Evolutionary conservation across 1,140 invertebrate genomes (phyloP), one percentile per base, ranked within the genome.

Genomic region (Cydia amplana): DNA sequence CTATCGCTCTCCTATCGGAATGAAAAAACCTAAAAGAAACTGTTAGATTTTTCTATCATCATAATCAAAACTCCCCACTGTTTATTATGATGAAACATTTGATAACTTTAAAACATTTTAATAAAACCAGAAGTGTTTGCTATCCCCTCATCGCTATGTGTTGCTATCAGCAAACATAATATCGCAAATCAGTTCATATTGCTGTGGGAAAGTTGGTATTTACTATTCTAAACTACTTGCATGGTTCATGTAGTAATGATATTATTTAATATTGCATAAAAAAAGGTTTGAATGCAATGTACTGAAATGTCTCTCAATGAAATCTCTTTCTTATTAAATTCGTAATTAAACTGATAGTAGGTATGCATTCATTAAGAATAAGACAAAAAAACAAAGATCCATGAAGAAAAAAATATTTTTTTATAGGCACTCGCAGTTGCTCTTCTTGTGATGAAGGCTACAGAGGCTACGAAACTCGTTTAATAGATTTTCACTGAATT

Each of bases 131-230:
- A 60, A 60, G 55, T 60, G 55, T 60, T 60, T 60, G 55, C 55
- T 2, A n/a, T 60, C 55, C 55, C 23, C 55, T 60, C 10, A 10
- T 23, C 20, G 20, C 55, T n/a, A 60, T 20, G 55, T 60, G 55
- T 60, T 60, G 20, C 9, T 60, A 60, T 60, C 55, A 60, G 55
- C 10, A 60, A 60, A 60, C 55, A 23, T 60, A 60, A 60, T 60
- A 60, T 60, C 55, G 55, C 55, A 23, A 60, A 60, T 60, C 55
- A 60, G 55, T 60, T 23, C 55, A 60, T 60, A 60, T 60, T 60
- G 55, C 55, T 60, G 55, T 60, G 55, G 55, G 55, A 60, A 60
- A 60, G 55, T 60, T 60, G 55, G 7, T 60, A 60, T 60, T 60
- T 60, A 60, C 55, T 60, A 23, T 60, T 23, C 55, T 1, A 23